Conservation (phyloP, 53 echinoderm and acorn worm genomes). For the Patiria pectinifera region DNA sequence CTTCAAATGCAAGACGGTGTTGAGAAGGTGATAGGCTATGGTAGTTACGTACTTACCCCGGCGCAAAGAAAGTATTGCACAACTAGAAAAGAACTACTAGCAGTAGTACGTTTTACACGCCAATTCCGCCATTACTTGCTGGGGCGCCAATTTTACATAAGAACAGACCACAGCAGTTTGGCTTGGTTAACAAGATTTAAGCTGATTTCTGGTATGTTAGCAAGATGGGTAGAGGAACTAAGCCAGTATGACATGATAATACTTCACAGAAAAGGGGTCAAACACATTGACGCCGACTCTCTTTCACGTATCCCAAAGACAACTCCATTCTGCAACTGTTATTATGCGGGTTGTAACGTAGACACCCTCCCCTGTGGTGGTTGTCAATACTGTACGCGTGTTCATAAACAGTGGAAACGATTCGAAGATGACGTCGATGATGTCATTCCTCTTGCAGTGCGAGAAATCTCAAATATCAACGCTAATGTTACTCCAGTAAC, state of each 20-base stretch:
- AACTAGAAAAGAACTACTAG: slow-evolving; percentile 58
- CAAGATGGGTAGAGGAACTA: slow-evolving; percentile 64
- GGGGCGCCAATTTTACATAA: slow-evolving; percentile 33
- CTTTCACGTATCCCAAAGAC: not conserved
- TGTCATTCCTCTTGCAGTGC: not conserved
- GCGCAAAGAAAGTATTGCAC: slow-evolving; percentile 58
- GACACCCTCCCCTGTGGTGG: not conserved
- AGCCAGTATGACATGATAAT: slow-evolving; percentile 61
- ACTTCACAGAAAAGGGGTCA: slow-evolving; percentile 51
- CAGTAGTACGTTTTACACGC: slow-evolving; percentile 48
- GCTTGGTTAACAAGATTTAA: slow-evolving; percentile 61
- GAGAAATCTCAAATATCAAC: no score
- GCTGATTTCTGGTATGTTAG: slow-evolving; percentile 53
- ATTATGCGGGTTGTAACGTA: not conserved
- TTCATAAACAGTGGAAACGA: not conserved
- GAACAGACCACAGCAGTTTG: slow-evolving; percentile 68
- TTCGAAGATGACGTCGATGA: not conserved
- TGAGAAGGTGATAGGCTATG: slow-evolving; percentile 2
- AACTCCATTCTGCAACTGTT: not conserved
- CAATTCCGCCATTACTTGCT: slow-evolving; percentile 69
- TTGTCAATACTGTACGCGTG: not conserved
- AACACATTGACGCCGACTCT: slow-evolving; percentile 49
- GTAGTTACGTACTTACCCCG: not conserved
- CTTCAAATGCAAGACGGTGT: not conserved
- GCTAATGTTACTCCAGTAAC: no score